A percentile compares a stretch with the other conserved stretches of the same genome.
Conservation (phyloP, 2,888 invertebrate species). For the Molanna angustata region DNA sequence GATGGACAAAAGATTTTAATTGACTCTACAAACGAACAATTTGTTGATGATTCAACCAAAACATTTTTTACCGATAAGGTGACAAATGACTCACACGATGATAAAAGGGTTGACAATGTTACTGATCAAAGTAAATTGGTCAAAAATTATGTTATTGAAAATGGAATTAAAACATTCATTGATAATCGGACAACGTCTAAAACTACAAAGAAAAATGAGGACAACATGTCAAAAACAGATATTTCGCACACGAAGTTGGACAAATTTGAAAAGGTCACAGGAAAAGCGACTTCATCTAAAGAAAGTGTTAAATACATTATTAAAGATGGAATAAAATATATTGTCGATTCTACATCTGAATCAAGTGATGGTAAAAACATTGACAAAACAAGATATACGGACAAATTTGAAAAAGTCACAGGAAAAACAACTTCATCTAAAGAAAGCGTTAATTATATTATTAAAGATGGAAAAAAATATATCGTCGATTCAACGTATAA, state of each 20-base stretch:
- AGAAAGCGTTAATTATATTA: background rate
- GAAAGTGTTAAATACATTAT: slow-evolving; percentile 19
- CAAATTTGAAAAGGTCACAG: slow-evolving; percentile 20
- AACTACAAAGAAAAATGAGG: background rate
- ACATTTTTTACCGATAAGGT: background rate
- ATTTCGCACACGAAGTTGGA: slow-evolving; percentile 12
- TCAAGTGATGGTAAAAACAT: background rate
- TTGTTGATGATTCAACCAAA: background rate
- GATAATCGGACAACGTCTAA: slow-evolving; percentile 10
- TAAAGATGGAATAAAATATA: slow-evolving; percentile 21
- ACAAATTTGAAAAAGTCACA: background rate
- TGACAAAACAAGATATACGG: background rate
- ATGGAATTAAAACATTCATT: slow-evolving; percentile 27
- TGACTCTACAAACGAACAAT: slow-evolving; percentile 8
- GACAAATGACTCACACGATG: background rate
- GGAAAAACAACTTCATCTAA: background rate
- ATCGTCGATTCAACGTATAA: background rate
- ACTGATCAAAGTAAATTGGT: background rate
- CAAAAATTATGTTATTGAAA: slow-evolving; percentile 27
- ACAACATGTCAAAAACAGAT: background rate
- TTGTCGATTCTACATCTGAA: slow-evolving; percentile 11
- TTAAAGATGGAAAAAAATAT: background rate
- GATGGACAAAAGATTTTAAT: background rate
- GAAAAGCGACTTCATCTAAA: slow-evolving; percentile 6
- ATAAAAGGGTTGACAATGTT: background rate